These are phyloP conservation scores for Cotesia congregata DNA, from an alignment of 2,888 invertebrate genomes.

Conservation along the genomic window DNA sequence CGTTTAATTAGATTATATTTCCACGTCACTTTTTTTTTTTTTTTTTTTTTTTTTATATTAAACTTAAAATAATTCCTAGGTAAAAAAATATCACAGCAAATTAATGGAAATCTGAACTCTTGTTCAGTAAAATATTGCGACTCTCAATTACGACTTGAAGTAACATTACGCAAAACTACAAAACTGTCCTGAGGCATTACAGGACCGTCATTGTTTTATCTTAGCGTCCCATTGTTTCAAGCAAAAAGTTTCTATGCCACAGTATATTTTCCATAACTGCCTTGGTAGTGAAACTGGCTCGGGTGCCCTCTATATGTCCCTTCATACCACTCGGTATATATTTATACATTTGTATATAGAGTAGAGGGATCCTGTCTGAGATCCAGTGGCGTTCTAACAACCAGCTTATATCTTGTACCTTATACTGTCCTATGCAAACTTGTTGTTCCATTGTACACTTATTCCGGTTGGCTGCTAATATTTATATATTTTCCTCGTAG, in stretches of 20 bases:
- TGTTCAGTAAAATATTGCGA: neutral
- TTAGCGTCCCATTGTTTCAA: slow-evolving; percentile 57
- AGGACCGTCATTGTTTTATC: slow-evolving; percentile 55
- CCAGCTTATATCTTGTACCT: neutral
- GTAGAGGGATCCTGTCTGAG: neutral
- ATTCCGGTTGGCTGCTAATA: neutral
- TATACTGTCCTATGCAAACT: neutral
- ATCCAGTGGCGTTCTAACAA: neutral
- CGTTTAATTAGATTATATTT: too few relatives aligned
- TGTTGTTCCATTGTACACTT: neutral
- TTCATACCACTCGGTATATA: too few relatives aligned
- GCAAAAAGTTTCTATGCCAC: slow-evolving; percentile 54
- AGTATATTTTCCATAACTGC: slow-evolving; percentile 51
- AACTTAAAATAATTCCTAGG: too few relatives aligned
- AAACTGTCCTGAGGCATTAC: slow-evolving; percentile 45
- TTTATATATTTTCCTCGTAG: neutral
- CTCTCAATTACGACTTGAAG: slow-evolving; percentile 16
- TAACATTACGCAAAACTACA: slow-evolving; percentile 29
- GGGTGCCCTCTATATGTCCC: too few relatives aligned
- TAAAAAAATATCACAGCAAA: neutral
- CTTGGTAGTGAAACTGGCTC: too few relatives aligned
- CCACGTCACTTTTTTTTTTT: too few relatives aligned
- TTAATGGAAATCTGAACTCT: neutral
- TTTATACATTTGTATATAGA: too few relatives aligned
- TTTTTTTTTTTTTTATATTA: too few relatives aligned